Percentiles rank a stretch among this genome's conserved stretches.
Evolutionary conservation across 2,113 vertebrate genomes (phyloP).

Genomic region (Numenius arquata): DNA sequence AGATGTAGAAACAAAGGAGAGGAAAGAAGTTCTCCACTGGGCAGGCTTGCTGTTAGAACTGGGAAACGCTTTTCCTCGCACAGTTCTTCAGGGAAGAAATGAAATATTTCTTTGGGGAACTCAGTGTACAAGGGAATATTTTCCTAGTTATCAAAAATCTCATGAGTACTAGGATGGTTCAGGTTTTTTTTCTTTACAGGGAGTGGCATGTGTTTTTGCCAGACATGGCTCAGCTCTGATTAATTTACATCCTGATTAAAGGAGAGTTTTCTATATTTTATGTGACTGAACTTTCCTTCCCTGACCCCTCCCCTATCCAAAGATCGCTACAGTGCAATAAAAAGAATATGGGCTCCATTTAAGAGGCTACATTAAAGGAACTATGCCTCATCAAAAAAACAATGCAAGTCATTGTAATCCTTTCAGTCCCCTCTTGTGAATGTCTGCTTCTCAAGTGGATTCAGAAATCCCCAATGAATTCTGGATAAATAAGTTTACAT

Average conservation of each 20-base stretch:
- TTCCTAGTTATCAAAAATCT: neutral
- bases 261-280: neutral
- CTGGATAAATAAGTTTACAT: neutral
- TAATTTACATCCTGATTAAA: neutral
- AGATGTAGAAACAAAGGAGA: neutral
- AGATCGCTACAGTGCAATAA: neutral
- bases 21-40: neutral
- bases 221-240: neutral
- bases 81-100: neutral
- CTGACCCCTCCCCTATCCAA: accelerated
- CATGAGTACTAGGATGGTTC: neutral
- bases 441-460: neutral
- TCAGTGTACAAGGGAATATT: neutral
- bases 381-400: neutral
- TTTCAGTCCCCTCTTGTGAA: neutral
- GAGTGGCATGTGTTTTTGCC: neutral
- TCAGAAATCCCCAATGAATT: neutral
- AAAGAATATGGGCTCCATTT: neutral
- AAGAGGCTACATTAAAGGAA: neutral
- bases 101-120: neutral
- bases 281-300: neutral
- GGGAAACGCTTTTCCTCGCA: neutral
- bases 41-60: neutral
- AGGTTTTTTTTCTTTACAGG: neutral
- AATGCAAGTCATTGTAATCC: neutral